Evolutionary conservation across 2,113 vertebrate species (phyloP), one percentile per base, ranked within the genome.

Genomic region (Catharus minimus): DNA sequence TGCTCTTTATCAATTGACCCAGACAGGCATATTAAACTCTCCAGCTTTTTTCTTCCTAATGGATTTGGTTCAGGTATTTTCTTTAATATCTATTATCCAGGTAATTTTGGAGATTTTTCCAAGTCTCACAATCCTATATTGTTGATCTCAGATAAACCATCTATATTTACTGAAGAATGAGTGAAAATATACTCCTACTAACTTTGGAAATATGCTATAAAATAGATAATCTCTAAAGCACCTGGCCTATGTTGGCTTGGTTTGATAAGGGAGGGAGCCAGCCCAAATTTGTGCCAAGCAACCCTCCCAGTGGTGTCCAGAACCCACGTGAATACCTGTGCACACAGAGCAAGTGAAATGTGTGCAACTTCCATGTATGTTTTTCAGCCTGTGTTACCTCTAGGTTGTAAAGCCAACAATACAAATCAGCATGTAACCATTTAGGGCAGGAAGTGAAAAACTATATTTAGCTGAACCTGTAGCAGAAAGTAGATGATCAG

Each of bases 391-490:
- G 7, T 55, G 19, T 3, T 53, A n/a, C 33, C 18, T 82, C 38
- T 68, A 47, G 41, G 15, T 12, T 66, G 72, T 52, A 39, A 84
- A 71, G 33, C 24, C 61, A 75, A 26, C 65, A 52, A 15, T 3
- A 56, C 57, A 74, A 91, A 72, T n/a, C 76, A 61, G 41, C 65
- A 88, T 1, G 0, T 4, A 60, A 28, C 53, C 86, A 81, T 68
- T 86, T 68, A 82, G 92, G 80, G 53, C 92, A 95, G 93, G 88
- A 95, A 91, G 33, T 57, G 33, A 60, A 78, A 56, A 86, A 13
- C 73, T 71, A 11, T 72, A 58, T 93, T 95, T 86, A 93, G 57
- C 66, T 90, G 61, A 83, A 94, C 61, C n/a, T 49, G 53, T 30
- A 88, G 68, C 44, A 69, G 86, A 57, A 65, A 44, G n/a, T 32